These are phyloP conservation scores for Nixonia krombeini DNA, from an alignment of 1,140 invertebrate genomes.

Conservation along the genomic window DNA sequence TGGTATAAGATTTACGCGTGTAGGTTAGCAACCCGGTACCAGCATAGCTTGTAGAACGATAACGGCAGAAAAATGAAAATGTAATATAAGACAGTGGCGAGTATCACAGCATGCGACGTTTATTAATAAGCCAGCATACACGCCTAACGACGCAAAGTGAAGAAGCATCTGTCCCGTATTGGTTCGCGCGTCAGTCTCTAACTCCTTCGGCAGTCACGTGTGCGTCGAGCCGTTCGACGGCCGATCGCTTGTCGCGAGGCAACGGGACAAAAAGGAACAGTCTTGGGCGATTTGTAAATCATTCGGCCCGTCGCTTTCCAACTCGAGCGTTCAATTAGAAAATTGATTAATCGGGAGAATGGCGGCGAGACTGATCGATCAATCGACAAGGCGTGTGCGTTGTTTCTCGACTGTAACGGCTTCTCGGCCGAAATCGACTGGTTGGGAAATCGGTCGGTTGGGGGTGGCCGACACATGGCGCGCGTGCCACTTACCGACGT, in stretches of 20 bases:
- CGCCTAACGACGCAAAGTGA: slow-evolving; percentile 33
- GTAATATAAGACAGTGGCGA: slow-evolving; percentile 25
- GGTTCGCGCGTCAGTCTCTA: slow-evolving; percentile 30
- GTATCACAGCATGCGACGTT: slow-evolving; percentile 21
- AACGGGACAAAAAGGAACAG: too few relatives aligned
- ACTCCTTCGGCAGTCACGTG: slow-evolving; percentile 45
- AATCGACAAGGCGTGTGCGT: too few relatives aligned
- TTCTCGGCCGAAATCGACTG: too few relatives aligned
- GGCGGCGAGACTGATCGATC: too few relatives aligned
- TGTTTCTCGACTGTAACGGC: too few relatives aligned
- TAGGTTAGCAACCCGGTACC: slow-evolving; percentile 33
- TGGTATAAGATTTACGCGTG: slow-evolving; percentile 45
- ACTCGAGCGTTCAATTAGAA: too few relatives aligned
- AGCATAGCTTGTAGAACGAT: slow-evolving; percentile 34
- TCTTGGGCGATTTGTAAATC: too few relatives aligned
- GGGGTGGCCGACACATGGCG: slow-evolving; percentile 59
- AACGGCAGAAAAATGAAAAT: slow-evolving; percentile 22
- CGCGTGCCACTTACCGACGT: slow-evolving; percentile 27
- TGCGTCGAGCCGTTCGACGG: slow-evolving; percentile 30
- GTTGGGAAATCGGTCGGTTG: slow-evolving; percentile 52
- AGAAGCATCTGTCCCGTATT: slow-evolving; percentile 59
- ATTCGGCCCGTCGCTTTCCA: too few relatives aligned
- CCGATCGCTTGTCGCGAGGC: too few relatives aligned
- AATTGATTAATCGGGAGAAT: too few relatives aligned
- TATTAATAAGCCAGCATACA: slow-evolving; percentile 40